These are phyloP conservation scores for Alligator mississippiensis DNA, from an alignment of 2,113 vertebrate species.

Conservation along the genomic window DNA sequence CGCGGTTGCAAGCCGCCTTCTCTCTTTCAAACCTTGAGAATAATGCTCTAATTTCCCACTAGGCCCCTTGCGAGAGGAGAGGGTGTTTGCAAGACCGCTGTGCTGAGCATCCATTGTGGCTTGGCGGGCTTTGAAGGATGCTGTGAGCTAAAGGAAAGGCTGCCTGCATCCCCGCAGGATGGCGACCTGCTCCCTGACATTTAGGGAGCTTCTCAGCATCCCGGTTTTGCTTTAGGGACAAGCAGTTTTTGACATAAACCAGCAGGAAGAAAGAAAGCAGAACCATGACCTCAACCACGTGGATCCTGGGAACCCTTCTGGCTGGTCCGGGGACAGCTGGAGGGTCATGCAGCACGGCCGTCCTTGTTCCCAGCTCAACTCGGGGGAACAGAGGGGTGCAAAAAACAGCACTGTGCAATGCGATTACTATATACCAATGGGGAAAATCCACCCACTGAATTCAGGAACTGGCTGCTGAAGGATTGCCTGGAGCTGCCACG, in stretches of 20 bases:
- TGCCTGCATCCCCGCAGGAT: not conserved
- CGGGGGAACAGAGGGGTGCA: not conserved
- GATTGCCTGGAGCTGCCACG: not conserved
- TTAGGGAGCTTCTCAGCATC: not conserved
- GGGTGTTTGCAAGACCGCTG: not conserved
- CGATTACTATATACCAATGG: not conserved
- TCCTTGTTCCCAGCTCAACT: not conserved
- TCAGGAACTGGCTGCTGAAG: not conserved
- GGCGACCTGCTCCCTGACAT: not conserved
- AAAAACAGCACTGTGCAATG: not conserved
- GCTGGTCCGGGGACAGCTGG: not conserved
- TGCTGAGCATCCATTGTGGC: not conserved
- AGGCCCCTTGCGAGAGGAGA: not conserved
- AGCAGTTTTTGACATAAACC: not conserved
- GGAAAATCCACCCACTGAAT: not conserved
- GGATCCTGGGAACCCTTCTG: no score
- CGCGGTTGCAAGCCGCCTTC: not conserved
- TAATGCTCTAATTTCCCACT: not conserved
- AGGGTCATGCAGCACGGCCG: not conserved
- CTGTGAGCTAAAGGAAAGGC: fast-evolving
- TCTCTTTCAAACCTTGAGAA: not conserved
- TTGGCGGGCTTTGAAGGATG: not conserved
- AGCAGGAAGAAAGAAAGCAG: not conserved
- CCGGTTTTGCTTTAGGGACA: not conserved
- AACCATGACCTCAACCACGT: no score